A percentile compares a stretch with the other conserved stretches of the same genome.
phyloP scores from a whole-genome alignment of 2,113 vertebrate genomes.

The Talpa occidentalis region DNA sequence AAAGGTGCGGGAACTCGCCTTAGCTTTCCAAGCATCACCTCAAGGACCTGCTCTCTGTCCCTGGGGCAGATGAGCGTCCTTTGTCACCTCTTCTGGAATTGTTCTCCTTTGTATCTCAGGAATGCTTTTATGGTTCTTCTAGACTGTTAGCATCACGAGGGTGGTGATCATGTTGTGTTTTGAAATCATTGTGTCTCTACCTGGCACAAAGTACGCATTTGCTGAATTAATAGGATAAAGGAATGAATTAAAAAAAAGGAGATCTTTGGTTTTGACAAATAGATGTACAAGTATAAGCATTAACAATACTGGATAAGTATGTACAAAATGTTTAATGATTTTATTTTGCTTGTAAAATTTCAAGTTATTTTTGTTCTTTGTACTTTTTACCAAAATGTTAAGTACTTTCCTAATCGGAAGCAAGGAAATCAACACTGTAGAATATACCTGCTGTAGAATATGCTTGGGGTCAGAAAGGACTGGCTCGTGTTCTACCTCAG shows the following conservation, averaged over 20 bases:
- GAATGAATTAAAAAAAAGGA: neutral
- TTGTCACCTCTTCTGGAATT: neutral
- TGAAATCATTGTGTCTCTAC: neutral
- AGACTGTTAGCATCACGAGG: neutral
- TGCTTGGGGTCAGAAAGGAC: neutral
- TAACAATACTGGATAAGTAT: neutral
- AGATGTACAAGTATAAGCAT: neutral
- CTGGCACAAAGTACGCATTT: neutral
- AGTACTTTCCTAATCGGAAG: neutral
- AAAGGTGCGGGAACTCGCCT: neutral
- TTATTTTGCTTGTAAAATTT: neutral
- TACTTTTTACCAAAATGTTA: neutral
- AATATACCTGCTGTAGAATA: neutral
- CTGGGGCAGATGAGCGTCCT: neutral
- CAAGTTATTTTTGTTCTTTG: slow-evolving; percentile 3
- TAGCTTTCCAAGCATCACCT: neutral
- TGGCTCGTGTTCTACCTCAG: neutral
- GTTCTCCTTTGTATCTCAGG: neutral
- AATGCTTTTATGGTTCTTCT: neutral
- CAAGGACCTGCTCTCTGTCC: neutral
- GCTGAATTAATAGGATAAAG: neutral
- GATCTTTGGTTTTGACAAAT: neutral
- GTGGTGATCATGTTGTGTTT: neutral
- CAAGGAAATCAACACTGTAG: neutral
- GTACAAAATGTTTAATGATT: neutral